Conservation (phyloP, 2,888 invertebrate species). For the Drosophila atripex region DNA sequence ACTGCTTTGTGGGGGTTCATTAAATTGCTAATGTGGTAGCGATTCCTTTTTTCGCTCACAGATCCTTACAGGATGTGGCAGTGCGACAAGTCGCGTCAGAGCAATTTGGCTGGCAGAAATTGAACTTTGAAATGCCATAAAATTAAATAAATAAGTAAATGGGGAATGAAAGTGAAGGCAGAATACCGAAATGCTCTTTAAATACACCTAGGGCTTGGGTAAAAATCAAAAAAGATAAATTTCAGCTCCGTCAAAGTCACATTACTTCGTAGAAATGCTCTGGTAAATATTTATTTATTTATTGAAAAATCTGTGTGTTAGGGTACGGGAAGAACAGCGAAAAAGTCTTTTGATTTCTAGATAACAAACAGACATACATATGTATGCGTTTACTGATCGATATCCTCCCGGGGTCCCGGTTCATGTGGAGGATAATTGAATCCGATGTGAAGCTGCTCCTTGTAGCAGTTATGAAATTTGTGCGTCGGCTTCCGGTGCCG, state of each 20-base stretch:
- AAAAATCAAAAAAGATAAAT: background rate
- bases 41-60: constrained; percentile 29
- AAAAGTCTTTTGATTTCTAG: constrained; percentile 8
- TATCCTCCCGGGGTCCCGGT: constrained; percentile 20
- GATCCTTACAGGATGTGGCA: background rate
- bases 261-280: background rate
- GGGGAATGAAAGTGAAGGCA: background rate
- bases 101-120: constrained; percentile 24
- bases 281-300: background rate
- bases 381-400: constrained; percentile 17
- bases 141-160: constrained; percentile 23
- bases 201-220: background rate
- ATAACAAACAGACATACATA: constrained; percentile 18
- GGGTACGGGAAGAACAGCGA: constrained; percentile 1
- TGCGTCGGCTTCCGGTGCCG: constrained; percentile 53
- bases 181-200: constrained; percentile 1
- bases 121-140: constrained; percentile 16
- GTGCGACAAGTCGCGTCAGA: constrained; percentile 3
- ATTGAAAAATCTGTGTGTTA: background rate
- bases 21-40: constrained; percentile 70
- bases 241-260: background rate
- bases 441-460: constrained; percentile 39
- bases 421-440: constrained; percentile 31
- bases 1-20: constrained; percentile 56
- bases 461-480: constrained; percentile 64